Evolutionary conservation across 2,888 invertebrate genomes (phyloP).

Genomic region (Melanotus villosus): DNA sequence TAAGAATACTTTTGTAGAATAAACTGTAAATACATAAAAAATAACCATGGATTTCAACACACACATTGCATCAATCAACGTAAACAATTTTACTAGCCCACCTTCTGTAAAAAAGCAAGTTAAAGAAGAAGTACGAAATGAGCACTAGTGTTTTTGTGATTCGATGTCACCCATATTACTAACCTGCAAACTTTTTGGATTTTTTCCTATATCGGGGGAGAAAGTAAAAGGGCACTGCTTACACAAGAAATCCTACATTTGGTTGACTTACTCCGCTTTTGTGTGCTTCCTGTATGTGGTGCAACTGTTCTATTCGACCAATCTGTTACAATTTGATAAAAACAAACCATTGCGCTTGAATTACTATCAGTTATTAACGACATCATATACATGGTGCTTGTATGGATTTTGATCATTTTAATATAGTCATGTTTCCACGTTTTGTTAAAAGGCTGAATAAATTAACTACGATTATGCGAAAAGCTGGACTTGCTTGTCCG

Average conservation of each 20-base stretch:
- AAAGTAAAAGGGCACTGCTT: conserved; percentile 59
- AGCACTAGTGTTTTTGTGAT: conserved; percentile 59
- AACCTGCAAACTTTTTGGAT: conserved; percentile 59
- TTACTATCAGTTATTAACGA: conserved; percentile 60
- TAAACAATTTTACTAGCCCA: conserved; percentile 18
- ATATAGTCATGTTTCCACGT: conserved; percentile 56
- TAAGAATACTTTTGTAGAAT: not conserved
- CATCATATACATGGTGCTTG: conserved; percentile 59
- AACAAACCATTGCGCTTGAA: conserved; percentile 59
- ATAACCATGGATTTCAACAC: conserved; percentile 25
- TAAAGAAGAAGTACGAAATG: not conserved
- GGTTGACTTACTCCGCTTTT: conserved; percentile 57
- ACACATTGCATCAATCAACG: conserved; percentile 27
- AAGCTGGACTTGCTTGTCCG: conserved; percentile 60
- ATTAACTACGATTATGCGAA: conserved; percentile 54
- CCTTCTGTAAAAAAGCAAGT: conserved; percentile 15
- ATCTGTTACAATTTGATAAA: conserved; percentile 52
- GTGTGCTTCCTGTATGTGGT: conserved; percentile 51
- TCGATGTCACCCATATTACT: conserved; percentile 54
- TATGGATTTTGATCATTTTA: conserved; percentile 56
- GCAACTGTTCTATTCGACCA: conserved; percentile 55
- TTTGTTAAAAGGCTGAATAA: conserved; percentile 60
- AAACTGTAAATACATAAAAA: not conserved
- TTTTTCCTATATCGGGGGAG: conserved; percentile 59
- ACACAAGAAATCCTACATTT: conserved; percentile 58